A percentile compares a stretch with the other conserved stretches of the same genome.
These are phyloP conservation scores for Acronicta leporina DNA, from an alignment of 2,888 invertebrate genomes.

Conservation along the genomic window DNA sequence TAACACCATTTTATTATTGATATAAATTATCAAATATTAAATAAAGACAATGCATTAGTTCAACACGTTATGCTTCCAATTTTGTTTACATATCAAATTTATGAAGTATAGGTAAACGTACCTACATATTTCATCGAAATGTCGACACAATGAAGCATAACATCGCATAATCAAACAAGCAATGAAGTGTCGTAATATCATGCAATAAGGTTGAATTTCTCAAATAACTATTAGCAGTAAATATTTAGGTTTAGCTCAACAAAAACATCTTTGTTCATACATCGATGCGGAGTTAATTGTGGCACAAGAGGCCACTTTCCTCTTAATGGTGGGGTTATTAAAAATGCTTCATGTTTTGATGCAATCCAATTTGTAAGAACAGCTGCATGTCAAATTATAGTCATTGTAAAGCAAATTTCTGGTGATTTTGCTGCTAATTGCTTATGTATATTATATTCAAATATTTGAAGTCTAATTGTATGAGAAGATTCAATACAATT, in stretches of 20 bases:
- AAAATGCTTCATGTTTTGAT: conserved; percentile 38
- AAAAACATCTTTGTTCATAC: conserved; percentile 61
- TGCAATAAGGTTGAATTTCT: conserved; percentile 39
- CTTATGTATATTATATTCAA: neutral
- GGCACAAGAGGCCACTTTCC: conserved; percentile 39
- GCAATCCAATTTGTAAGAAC: conserved; percentile 32
- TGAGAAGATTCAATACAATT: too few species aligned
- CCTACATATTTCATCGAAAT: conserved; percentile 31
- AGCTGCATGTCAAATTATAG: conserved; percentile 29
- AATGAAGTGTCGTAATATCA: conserved; percentile 12
- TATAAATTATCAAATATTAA: too few species aligned
- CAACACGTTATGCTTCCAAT: conserved; percentile 7
- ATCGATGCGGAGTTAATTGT: conserved; percentile 43
- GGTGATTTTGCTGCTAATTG: neutral
- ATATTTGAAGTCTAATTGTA: too few species aligned
- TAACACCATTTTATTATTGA: too few species aligned
- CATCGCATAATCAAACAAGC: conserved; percentile 10
- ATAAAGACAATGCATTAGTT: too few species aligned
- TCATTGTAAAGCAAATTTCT: conserved; percentile 14
- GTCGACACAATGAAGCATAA: conserved; percentile 27
- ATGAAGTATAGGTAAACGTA: conserved; percentile 30
- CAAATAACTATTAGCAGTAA: conserved; percentile 20
- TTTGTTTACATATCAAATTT: conserved; percentile 31
- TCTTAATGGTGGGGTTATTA: conserved; percentile 42
- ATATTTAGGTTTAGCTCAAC: conserved; percentile 47